Conservation (phyloP, 2,888 invertebrate species). For the Dioctria linearis region DNA sequence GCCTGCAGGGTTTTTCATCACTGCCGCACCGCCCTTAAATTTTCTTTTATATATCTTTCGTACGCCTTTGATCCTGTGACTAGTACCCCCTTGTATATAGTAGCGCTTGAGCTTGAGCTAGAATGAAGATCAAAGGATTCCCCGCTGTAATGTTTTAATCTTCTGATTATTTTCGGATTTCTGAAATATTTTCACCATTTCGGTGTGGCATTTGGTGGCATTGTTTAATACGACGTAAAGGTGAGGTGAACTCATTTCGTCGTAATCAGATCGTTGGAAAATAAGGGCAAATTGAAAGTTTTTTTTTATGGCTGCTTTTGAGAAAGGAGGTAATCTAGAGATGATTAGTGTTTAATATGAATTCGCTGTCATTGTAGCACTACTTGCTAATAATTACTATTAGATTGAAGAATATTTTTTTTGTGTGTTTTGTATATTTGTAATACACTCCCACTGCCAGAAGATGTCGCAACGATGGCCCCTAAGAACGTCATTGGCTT, state of each 20-base stretch:
- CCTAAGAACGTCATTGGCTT: no score
- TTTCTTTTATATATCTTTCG: slow-evolving; percentile 23
- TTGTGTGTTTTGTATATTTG: no score
- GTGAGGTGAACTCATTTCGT: slow-evolving; percentile 34
- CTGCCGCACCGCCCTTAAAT: background rate
- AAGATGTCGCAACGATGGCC: no score
- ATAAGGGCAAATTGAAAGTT: background rate
- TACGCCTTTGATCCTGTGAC: slow-evolving; percentile 32
- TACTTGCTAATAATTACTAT: no score
- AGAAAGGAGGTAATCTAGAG: no score
- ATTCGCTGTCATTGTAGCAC: no score
- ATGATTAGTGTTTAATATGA: no score
- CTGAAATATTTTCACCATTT: slow-evolving; percentile 37
- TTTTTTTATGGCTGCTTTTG: background rate
- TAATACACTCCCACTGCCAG: no score
- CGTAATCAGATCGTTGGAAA: no score
- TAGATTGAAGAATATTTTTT: no score
- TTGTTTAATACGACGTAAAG: slow-evolving; percentile 12
- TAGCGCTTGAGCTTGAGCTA: slow-evolving; percentile 20
- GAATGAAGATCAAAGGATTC: slow-evolving; percentile 50
- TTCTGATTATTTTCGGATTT: slow-evolving; percentile 54
- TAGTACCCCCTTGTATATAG: slow-evolving; percentile 7
- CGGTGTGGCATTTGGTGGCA: slow-evolving; percentile 10
- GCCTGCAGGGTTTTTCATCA: slow-evolving; percentile 13
- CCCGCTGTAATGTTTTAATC: slow-evolving; percentile 52